These are phyloP conservation scores for Illadopsis cleaveri DNA, from an alignment of 2,113 vertebrate species.

Conservation along the genomic window DNA sequence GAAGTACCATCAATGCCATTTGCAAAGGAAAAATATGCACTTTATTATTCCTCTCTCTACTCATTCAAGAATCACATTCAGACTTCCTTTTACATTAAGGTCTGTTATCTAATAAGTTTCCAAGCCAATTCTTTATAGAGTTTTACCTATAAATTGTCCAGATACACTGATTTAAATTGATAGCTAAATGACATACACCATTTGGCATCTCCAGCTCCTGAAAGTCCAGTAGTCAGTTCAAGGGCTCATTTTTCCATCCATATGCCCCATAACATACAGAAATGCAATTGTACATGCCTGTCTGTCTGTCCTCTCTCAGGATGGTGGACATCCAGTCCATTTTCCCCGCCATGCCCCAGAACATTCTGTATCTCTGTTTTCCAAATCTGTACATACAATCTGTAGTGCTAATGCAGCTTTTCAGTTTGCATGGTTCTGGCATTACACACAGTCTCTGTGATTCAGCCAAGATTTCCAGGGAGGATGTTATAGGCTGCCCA, in stretches of 20 bases:
- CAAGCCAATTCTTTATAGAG: background rate
- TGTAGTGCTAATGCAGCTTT: background rate
- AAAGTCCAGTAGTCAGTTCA: background rate
- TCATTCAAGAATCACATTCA: background rate
- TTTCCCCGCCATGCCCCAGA: background rate
- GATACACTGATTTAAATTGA: background rate
- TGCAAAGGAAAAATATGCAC: background rate
- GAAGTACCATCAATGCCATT: background rate
- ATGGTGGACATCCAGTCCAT: background rate
- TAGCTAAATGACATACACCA: background rate
- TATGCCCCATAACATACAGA: background rate
- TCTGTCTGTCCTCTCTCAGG: background rate
- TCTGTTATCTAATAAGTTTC: background rate
- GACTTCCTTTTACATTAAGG: background rate
- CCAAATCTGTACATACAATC: background rate
- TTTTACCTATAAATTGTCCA: background rate
- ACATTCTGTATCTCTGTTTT: background rate
- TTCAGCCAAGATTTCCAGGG: background rate
- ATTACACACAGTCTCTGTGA: background rate
- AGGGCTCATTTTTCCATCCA: background rate
- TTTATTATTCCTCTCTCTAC: background rate
- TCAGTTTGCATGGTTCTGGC: background rate
- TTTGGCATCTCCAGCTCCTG: background rate
- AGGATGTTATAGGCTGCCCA: background rate
- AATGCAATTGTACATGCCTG: background rate